phyloP scores from a whole-genome alignment of 2,113 vertebrate genomes.

The Microcebus ravelobensis region DNA sequence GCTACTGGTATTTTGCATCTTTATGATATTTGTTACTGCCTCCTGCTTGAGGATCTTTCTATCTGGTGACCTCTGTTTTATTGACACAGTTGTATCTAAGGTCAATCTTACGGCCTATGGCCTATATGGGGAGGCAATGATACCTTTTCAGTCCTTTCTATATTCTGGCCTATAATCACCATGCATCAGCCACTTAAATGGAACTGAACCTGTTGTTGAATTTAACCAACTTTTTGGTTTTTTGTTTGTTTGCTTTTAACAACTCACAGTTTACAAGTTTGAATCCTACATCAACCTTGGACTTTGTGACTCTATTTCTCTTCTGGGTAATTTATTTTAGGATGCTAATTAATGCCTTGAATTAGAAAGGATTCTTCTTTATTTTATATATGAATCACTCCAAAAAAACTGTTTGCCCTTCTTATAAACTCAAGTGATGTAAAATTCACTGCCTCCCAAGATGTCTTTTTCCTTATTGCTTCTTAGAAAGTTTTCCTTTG shows the following conservation, averaged over 20 bases:
- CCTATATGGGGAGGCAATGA: not conserved
- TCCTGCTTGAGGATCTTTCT: not conserved
- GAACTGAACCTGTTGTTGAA: not conserved
- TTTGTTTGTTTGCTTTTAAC: not conserved
- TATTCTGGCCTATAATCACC: not conserved
- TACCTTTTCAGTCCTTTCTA: not conserved
- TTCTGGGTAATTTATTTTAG: not conserved
- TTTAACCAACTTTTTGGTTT: not conserved
- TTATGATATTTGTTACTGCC: not conserved
- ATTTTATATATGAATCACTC: not conserved
- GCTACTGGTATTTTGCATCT: not conserved
- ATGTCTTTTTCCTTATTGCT: not conserved
- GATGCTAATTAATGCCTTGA: not conserved
- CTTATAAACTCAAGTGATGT: not conserved
- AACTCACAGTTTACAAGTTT: not conserved
- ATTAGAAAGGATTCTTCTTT: not conserved
- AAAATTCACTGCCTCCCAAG: not conserved
- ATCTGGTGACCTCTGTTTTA: not conserved
- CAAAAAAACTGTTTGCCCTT: not conserved
- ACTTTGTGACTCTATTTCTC: not conserved
- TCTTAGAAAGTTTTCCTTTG: not conserved
- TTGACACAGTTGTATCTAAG: not conserved
- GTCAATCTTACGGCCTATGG: rapidly evolving
- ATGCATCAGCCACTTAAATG: not conserved
- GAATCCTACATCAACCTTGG: not conserved